Conservation (phyloP, 2,888 invertebrate species). For the Apamea crenata region DNA sequence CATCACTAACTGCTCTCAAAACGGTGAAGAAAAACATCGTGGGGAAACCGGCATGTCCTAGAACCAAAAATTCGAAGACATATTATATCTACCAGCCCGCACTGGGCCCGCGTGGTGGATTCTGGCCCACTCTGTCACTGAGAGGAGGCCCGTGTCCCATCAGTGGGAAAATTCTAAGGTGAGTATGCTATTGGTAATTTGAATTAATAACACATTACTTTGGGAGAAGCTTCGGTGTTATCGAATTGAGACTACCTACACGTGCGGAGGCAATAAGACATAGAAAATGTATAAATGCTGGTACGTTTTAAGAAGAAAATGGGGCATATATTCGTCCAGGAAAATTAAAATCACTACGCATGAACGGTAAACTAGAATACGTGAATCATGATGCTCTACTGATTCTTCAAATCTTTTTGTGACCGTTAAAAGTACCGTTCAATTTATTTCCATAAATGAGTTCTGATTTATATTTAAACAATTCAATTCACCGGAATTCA, state of each 20-base stretch:
- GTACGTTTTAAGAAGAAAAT: neutral
- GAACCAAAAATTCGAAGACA: neutral
- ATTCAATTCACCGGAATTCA: neutral
- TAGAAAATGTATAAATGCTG: neutral
- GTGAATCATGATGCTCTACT: neutral
- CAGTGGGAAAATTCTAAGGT: neutral
- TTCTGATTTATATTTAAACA: neutral
- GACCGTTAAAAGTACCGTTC: neutral
- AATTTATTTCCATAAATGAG: neutral
- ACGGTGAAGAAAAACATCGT: neutral
- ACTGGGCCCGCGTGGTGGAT: neutral
- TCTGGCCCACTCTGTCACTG: neutral
- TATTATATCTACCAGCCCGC: neutral
- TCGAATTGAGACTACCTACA: no score
- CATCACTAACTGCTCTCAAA: neutral
- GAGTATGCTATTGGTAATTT: neutral
- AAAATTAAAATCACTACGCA: conserved; percentile 37
- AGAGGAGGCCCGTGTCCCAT: neutral
- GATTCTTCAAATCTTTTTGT: neutral
- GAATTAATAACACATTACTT: neutral
- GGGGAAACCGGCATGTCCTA: neutral
- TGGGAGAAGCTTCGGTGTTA: no score
- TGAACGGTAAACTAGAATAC: conserved; percentile 8
- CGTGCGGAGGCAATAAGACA: neutral
- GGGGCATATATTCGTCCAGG: neutral